Evolutionary conservation across 2,888 invertebrate genomes (phyloP).

Genomic region (Troides oblongomaculatus): DNA sequence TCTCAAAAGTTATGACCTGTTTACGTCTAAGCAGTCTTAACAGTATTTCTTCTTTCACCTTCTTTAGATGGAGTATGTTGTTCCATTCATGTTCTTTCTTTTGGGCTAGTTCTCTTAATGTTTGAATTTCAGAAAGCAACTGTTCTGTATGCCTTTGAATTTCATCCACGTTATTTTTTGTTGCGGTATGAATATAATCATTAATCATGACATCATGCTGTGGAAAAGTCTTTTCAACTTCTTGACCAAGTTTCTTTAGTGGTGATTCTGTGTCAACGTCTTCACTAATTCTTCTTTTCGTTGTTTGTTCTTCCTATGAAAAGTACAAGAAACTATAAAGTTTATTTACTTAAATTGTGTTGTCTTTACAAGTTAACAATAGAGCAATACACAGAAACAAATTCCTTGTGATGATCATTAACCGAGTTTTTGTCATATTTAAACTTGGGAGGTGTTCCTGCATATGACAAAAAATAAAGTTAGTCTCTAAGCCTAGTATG

Average conservation of each 20-base stretch:
- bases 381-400: background rate
- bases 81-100: slow-evolving; percentile 94
- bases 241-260: slow-evolving; percentile 71
- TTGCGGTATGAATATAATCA: slow-evolving; percentile 82
- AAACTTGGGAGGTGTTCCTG: too few species aligned
- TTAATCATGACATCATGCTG: slow-evolving; percentile 81
- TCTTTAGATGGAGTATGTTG: slow-evolving; percentile 88
- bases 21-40: slow-evolving; percentile 85
- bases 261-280: slow-evolving; percentile 72
- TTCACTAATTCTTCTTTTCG: slow-evolving; percentile 63
- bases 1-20: slow-evolving; percentile 80
- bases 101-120: slow-evolving; percentile 85
- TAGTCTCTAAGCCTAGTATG: too few species aligned
- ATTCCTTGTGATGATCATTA: too few species aligned
- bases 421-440: too few species aligned
- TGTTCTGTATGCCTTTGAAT: slow-evolving; percentile 83
- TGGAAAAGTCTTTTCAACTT: slow-evolving; percentile 74
- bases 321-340: slow-evolving; percentile 4
- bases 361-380: background rate
- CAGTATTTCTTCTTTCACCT: slow-evolving; percentile 90
- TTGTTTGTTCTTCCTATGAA: slow-evolving; percentile 63
- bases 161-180: slow-evolving; percentile 81
- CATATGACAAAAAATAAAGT: too few species aligned
- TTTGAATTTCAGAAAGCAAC: slow-evolving; percentile 83
- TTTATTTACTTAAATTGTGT: background rate